A percentile compares a stretch with the other conserved stretches of the same genome.
phyloP scores from a whole-genome alignment of 2,888 invertebrate genomes.

The Serrognathus titanus region DNA sequence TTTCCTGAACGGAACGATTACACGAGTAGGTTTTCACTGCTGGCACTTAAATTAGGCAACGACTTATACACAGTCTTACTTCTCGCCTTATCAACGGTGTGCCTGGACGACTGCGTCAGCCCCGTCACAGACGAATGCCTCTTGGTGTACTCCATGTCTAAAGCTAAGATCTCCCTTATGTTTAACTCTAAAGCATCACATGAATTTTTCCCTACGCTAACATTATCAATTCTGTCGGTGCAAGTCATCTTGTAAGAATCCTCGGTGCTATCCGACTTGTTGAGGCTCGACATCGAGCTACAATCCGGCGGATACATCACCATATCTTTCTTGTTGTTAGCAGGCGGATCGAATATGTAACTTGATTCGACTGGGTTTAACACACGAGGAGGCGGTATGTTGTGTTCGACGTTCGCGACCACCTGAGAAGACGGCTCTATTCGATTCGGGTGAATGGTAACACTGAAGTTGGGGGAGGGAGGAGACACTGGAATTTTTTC shows the following conservation, averaged over 20 bases:
- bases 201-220: conserved; percentile 30
- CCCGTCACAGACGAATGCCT: conserved; percentile 39
- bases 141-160: conserved; percentile 48
- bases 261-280: conserved; percentile 20
- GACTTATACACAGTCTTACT: conserved; percentile 54
- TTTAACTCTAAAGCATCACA: conserved; percentile 52
- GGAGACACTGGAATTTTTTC: conserved; percentile 70
- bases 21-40: conserved; percentile 61
- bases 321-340: conserved; percentile 6
- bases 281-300: conserved; percentile 20
- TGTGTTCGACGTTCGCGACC: conserved; percentile 64
- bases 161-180: conserved; percentile 51
- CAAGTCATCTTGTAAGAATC: conserved; percentile 11
- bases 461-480: conserved; percentile 55
- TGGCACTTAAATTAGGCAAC: conserved; percentile 70
- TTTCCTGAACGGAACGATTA: conserved; percentile 29
- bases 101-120: conserved; percentile 37
- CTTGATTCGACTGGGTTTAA: conserved; percentile 39
- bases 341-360: conserved; percentile 39
- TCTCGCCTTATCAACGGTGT: conserved; percentile 32
- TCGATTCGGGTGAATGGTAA: conserved; percentile 23
- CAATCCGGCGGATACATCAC: conserved; percentile 15
- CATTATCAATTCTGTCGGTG: conserved; percentile 13
- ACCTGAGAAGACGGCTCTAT: conserved; percentile 49
- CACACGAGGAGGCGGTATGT: conserved; percentile 42